Evolutionary conservation across 2,113 vertebrate genomes (phyloP), one percentile per base, ranked within the genome.

Genomic region (Poeciliopsis prolifica): DNA sequence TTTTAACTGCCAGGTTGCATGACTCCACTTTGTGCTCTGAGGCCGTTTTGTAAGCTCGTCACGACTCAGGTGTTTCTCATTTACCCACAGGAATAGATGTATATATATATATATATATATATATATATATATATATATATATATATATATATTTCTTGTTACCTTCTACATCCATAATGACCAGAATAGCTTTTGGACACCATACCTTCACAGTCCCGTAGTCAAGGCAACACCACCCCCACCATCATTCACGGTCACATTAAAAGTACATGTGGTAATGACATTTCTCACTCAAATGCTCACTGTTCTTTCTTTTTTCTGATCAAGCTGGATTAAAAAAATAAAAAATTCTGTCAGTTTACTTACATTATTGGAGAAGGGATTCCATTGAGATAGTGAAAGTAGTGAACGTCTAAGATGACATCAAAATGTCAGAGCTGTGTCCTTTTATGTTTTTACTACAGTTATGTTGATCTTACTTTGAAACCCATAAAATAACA

Each of bases 21-120:
- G 65, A 64, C 81, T 40, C 15, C 26, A 24, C 72, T 74, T 35
- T 28, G 77, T 30, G 28, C 40, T 37, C 68, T 5, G 61, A 30
- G 68, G 72, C 82, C 79, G 70, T 84, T 89, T 88, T 66, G 51
- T 82, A 79, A 77, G 78, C 64, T 30, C 51, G 90, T 93, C 92
- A 93, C 91, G 91, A 90, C 88, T 91, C 90, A 91, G 91, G 90
- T 93, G 90, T 90, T 90, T 58, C 80, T 84, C 78, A 80, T 88
- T 80, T 87, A 71, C 70, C 74, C 48, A 78, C 74, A 44, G 61
- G 58, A 79, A 28, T 72, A 63, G 58, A 74, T 91, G 92, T n/a
- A n/a, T n/a, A n/a, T n/a, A n/a, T n/a, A 35, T 33, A 7, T 33
- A 9, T 35, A 35, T 35, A 35, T 35, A 35, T 35, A 35, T 28